These are phyloP conservation scores for Lates calcarifer DNA, from an alignment of 2,113 vertebrate species.

Conservation along the genomic window DNA sequence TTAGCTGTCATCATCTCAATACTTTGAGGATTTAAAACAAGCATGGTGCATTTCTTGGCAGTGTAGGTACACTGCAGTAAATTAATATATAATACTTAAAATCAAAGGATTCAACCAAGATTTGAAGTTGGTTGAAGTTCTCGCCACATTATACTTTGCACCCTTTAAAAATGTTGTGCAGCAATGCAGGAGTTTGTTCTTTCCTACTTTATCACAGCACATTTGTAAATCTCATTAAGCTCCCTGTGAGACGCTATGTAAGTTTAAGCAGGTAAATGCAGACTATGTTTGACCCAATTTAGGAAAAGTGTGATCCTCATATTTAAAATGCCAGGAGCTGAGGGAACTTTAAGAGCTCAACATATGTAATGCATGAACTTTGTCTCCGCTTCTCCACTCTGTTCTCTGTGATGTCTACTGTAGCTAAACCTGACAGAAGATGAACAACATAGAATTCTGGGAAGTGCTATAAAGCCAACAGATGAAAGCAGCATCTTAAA, in stretches of 20 bases:
- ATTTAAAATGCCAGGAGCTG: constrained; percentile 15
- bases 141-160: constrained; percentile 2
- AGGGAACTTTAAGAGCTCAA: constrained; percentile 6
- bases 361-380: neutral
- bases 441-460: neutral
- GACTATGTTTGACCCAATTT: constrained; percentile 7
- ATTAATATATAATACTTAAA: neutral
- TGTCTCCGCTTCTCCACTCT: neutral
- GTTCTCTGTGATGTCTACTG: constrained; percentile 8
- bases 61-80: neutral
- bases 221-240: constrained; percentile 24
- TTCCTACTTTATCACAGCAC: neutral
- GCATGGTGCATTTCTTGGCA: neutral
- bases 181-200: neutral
- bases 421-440: neutral
- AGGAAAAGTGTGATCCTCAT: neutral
- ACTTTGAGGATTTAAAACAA: neutral
- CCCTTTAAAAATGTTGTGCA: neutral
- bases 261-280: constrained; percentile 9
- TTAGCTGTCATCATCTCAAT: neutral
- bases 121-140: neutral
- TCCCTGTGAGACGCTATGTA: constrained; percentile 7
- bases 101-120: constrained; percentile 3
- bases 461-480: neutral
- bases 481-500: constrained; percentile 6